Conservation (phyloP, 1,140 invertebrate genomes). For the Lordiphosa stackelbergi region DNA sequence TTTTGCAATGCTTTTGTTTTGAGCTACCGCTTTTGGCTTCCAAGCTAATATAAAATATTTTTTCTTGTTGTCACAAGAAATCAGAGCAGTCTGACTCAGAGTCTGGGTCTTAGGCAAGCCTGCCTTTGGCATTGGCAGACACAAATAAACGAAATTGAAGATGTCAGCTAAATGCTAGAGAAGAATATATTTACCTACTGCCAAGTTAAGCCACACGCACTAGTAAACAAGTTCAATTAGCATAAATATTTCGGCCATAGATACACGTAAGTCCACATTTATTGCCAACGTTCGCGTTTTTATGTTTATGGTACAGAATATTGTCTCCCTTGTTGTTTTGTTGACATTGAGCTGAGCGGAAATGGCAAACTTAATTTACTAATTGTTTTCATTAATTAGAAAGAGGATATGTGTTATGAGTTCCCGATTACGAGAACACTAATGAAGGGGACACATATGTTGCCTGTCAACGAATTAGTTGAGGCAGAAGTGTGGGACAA, state of each 20-base stretch:
- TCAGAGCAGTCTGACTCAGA: constrained; percentile 31
- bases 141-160: constrained; percentile 60
- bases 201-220: constrained; percentile 56
- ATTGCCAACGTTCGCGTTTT: constrained; percentile 71
- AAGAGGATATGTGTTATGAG: constrained; percentile 31
- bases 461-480: background rate
- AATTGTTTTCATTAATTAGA: constrained; percentile 73
- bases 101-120: constrained; percentile 39
- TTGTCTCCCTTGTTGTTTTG: constrained; percentile 31
- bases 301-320: constrained; percentile 61
- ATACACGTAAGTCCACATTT: constrained; percentile 49
- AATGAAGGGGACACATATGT: constrained; percentile 6
- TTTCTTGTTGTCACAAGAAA: constrained; percentile 59
- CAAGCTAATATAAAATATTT: constrained; percentile 72
- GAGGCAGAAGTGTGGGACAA: constrained; percentile 9
- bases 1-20: constrained; percentile 62
- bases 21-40: constrained; percentile 39
- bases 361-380: constrained; percentile 65
- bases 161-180: constrained; percentile 55
- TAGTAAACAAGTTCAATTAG: constrained; percentile 72
- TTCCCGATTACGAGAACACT: constrained; percentile 5
- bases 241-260: constrained; percentile 65
- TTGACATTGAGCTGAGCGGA: constrained; percentile 43
- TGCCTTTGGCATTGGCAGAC: constrained; percentile 49
- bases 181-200: constrained; percentile 17